phyloP scores from a whole-genome alignment of 92 coral and sea anemone species.

The Scolanthus callimorphus region DNA sequence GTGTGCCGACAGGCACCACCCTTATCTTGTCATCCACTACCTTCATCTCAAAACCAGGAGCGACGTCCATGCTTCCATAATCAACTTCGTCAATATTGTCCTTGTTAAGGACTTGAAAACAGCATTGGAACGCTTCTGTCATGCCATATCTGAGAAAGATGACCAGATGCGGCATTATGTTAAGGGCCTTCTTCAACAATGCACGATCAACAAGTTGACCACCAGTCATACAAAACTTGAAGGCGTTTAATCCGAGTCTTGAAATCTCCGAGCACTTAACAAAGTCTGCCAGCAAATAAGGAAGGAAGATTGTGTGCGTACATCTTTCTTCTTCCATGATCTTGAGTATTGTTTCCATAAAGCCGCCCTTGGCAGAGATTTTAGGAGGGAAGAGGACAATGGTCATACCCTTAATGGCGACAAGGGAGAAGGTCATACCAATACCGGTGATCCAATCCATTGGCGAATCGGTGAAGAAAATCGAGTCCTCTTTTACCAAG shows the following conservation, averaged over 20 bases:
- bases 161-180: not conserved
- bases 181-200: slow-evolving; percentile 2
- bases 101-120: not conserved
- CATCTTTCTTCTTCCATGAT: slow-evolving; percentile 4
- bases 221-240: not conserved
- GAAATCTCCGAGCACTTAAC: not conserved
- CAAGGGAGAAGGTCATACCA: not conserved
- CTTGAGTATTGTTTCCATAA: not conserved
- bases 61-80: slow-evolving; percentile 5
- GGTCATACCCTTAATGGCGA: not conserved
- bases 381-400: slow-evolving; percentile 3
- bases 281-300: not conserved
- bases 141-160: slow-evolving; percentile 1
- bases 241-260: not conserved
- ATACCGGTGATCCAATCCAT: slow-evolving; percentile 2
- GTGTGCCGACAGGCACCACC: slow-evolving; percentile 4
- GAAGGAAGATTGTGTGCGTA: not conserved
- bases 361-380: not conserved
- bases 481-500: not conserved
- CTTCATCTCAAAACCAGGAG: slow-evolving; percentile 15
- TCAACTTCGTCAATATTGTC: slow-evolving; percentile 3
- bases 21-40: slow-evolving; percentile 5
- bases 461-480: slow-evolving; percentile 1
- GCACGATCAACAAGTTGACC: slow-evolving; percentile 5
- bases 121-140: not conserved